Conservation (phyloP, 2,888 invertebrate genomes). For the Argyresthia goedartella region DNA sequence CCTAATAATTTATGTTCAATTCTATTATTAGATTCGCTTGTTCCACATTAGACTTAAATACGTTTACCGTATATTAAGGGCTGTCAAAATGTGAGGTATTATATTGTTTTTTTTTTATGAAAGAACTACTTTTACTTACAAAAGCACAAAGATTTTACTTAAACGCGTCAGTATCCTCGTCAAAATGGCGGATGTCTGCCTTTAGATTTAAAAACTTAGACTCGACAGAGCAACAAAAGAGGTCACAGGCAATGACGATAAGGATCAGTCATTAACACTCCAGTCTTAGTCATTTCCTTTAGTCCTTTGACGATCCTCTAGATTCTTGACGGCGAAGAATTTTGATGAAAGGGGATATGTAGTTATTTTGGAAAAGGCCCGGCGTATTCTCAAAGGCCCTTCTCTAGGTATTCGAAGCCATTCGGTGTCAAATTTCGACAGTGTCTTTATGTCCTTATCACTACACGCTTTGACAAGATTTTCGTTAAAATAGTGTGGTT, state of each 20-base stretch:
- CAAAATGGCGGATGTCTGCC: background rate
- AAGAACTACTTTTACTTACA: too few species aligned
- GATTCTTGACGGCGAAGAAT: conserved; percentile 1
- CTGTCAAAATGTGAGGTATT: too few species aligned
- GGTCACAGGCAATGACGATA: conserved; percentile 24
- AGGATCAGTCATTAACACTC: conserved; percentile 46
- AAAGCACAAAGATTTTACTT: too few species aligned
- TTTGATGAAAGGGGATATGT: conserved; percentile 3
- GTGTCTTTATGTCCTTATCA: too few species aligned
- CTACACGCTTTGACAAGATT: too few species aligned
- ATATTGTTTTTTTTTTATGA: too few species aligned
- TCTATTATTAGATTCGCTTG: too few species aligned
- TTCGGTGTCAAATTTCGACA: background rate
- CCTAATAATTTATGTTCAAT: too few species aligned
- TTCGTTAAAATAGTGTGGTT: too few species aligned
- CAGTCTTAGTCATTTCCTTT: conserved; percentile 18
- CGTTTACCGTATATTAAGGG: too few species aligned
- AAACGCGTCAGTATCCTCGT: too few species aligned
- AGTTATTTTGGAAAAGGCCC: conserved; percentile 3
- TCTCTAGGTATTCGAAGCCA: background rate
- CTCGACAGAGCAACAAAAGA: background rate
- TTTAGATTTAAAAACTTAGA: background rate
- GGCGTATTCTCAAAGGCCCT: background rate
- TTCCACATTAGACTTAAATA: too few species aligned
- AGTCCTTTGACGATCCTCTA: conserved; percentile 5